Evolutionary conservation across 1,140 invertebrate genomes (phyloP), one percentile per base, ranked within the genome.

Genomic region (Nomia melanderi): DNA sequence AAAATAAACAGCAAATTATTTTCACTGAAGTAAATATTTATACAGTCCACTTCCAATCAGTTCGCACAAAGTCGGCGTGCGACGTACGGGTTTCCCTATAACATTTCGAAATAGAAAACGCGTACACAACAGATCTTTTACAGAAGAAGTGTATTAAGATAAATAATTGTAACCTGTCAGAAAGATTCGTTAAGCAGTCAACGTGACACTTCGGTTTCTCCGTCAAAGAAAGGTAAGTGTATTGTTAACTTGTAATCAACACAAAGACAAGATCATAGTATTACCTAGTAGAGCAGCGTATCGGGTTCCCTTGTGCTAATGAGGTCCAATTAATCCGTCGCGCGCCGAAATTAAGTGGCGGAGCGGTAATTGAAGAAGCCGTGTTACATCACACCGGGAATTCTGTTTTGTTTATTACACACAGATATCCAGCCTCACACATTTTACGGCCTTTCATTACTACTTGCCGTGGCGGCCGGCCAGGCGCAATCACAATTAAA

Each of bases 341-440:
- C 64, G 39, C 29, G 53, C 64, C 25, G 60, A 65, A n/a, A 74
- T 74, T 74, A 74, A 65, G 60, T 62, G 39, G 47, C n/a, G 23
- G 31, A 31, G 60, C 47, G 20, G 25, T 56, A 56, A 56, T 27
- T 11, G 23, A 56, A 27, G 53, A 20, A 25, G 47, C n/a, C n/a
- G 33, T 33, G 53, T 74, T 65, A 65, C 65, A 50, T 31, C 33
- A 41, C 71, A 54, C 23, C 7, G 3, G 47, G 71, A 74, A 64
- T 65, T 74, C 36, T 25, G 39, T 41, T 56, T 44, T 36, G n/a
- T 17, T n/a, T 20, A 64, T 73, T 73, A 64, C n/a, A 8, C 25
- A 29, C 41, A 3, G 27, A 6, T 8, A 7, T 29, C 9, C 6
- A 8, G 1, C 12, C 31, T 3, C n/a, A n/a, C 7, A 63, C 25